These are phyloP conservation scores for Drosophila fuyamai DNA, from an alignment of 1,140 invertebrate species.

Conservation along the genomic window DNA sequence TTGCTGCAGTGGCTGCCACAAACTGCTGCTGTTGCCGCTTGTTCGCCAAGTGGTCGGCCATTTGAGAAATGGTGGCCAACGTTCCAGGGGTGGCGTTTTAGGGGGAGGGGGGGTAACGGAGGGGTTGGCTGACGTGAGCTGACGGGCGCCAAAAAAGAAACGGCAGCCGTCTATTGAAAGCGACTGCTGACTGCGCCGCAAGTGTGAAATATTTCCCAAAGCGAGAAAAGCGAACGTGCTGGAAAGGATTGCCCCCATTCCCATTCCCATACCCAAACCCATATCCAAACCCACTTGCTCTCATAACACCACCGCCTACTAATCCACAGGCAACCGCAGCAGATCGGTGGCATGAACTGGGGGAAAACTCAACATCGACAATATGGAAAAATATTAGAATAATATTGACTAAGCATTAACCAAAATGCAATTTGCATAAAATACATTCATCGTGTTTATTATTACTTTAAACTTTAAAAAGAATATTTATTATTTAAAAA, in stretches of 20 bases:
- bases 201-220: constrained; percentile 56
- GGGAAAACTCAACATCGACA: not conserved
- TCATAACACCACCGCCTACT: constrained; percentile 3
- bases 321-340: constrained; percentile 37
- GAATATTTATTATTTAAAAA: too few species aligned
- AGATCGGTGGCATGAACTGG: constrained; percentile 13
- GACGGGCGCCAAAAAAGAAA: constrained; percentile 53
- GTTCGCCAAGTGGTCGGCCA: constrained; percentile 16
- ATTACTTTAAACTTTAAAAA: too few species aligned
- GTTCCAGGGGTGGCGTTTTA: constrained; percentile 2
- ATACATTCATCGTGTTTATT: too few species aligned
- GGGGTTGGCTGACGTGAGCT: constrained; percentile 36
- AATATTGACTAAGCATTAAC: too few species aligned
- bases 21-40: not conserved
- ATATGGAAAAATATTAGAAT: too few species aligned
- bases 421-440: too few species aligned
- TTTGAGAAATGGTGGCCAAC: not conserved
- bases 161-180: constrained; percentile 50
- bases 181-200: constrained; percentile 60
- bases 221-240: constrained; percentile 34
- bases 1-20: not conserved
- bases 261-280: too few species aligned
- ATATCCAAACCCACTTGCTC: not conserved
- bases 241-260: constrained; percentile 12
- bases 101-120: not conserved